Percentiles rank a stretch among this genome's conserved stretches.
These are phyloP conservation scores for Chlorospingus flavigularis DNA, from an alignment of 2,797 vertebrate genomes.

Conservation along the genomic window DNA sequence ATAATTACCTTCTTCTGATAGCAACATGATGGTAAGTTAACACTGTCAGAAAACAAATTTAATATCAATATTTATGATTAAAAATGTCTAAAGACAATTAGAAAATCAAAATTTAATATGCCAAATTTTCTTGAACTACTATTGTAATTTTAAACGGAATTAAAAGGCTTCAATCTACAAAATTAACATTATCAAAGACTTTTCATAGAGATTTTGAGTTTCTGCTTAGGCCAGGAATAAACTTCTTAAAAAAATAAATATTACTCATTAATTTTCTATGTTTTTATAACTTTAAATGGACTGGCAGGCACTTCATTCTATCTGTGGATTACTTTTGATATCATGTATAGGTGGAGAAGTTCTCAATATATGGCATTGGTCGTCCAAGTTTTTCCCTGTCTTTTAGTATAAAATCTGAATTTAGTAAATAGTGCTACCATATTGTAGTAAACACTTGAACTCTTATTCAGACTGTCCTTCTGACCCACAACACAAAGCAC, in stretches of 20 bases:
- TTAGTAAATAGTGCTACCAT: not conserved
- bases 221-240: not conserved
- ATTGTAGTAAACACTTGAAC: not conserved
- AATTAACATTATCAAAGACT: not conserved
- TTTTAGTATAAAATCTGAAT: not conserved
- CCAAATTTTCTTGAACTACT: not conserved
- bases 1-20: not conserved
- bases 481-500: not conserved
- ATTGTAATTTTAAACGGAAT: not conserved
- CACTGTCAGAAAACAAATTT: not conserved
- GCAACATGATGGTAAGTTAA: not conserved
- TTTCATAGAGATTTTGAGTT: not conserved
- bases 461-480: not conserved
- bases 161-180: not conserved
- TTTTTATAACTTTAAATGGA: not conserved
- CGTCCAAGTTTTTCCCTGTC: not conserved
- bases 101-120: not conserved
- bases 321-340: not conserved
- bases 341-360: rapidly evolving
- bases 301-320: not conserved
- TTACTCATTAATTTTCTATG: not conserved
- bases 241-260: not conserved
- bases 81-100: not conserved
- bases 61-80: not conserved
- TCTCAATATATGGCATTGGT: not conserved